These are phyloP conservation scores for Rhipidura dahli DNA, from an alignment of 2,113 vertebrate genomes.

Conservation along the genomic window DNA sequence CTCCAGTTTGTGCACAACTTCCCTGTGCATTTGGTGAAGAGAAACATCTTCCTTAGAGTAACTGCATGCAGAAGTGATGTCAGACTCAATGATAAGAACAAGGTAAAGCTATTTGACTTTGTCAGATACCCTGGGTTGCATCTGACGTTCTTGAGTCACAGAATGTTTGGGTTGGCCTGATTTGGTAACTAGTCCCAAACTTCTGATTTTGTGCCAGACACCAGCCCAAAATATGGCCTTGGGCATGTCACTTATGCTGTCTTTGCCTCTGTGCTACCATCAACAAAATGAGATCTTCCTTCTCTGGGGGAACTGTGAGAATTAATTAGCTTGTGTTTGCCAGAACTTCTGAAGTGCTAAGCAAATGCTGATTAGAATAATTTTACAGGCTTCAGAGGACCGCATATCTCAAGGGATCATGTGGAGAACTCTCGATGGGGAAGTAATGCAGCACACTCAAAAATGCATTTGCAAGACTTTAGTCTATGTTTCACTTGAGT, in stretches of 20 bases:
- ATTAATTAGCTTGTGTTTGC: conserved; percentile 62
- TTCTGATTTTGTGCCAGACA: not conserved
- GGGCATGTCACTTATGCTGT: not conserved
- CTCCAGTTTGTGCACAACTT: not conserved
- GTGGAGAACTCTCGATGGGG: conserved; percentile 63
- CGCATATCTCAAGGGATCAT: conserved; percentile 56
- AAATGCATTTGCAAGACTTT: conserved; percentile 63
- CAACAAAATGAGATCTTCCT: conserved; percentile 42
- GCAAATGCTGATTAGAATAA: conserved; percentile 65
- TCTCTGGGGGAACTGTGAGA: conserved; percentile 46
- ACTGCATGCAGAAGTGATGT: not conserved
- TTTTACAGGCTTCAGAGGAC: conserved; percentile 67
- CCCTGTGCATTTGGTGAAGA: not conserved
- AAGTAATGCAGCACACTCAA: conserved; percentile 62
- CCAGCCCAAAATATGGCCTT: not conserved
- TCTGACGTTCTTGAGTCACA: not conserved
- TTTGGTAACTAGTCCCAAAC: not conserved
- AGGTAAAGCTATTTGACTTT: not conserved
- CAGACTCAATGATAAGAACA: not conserved
- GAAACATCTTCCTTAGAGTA: not conserved
- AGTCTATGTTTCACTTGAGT: conserved; percentile 62
- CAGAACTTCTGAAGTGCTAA: conserved; percentile 63
- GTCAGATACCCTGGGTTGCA: not conserved
- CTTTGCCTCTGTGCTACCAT: not conserved
- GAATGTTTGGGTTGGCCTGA: not conserved